These are phyloP conservation scores for Sebastes fasciatus DNA, from an alignment of 2,113 vertebrate genomes.

Conservation along the genomic window DNA sequence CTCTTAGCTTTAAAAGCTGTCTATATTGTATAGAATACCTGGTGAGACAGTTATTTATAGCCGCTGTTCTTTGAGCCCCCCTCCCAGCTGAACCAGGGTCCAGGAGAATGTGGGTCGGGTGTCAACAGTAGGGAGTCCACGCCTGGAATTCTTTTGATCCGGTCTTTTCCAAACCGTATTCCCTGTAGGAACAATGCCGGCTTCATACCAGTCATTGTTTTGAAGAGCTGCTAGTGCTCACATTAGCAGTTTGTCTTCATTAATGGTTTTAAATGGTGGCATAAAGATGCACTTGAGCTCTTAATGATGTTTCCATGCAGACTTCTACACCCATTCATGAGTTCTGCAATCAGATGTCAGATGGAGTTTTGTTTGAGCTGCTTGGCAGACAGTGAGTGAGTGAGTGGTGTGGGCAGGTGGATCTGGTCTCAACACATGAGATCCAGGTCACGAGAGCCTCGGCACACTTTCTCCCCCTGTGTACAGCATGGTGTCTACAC, in stretches of 20 bases:
- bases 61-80: constrained; percentile 60
- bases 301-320: constrained; percentile 29
- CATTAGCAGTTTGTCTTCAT: constrained; percentile 38
- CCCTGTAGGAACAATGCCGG: constrained; percentile 2
- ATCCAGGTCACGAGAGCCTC: constrained; percentile 58
- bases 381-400: constrained; percentile 38
- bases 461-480: constrained; percentile 79
- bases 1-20: constrained; percentile 53
- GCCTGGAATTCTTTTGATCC: constrained; percentile 80
- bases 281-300: constrained; percentile 1
- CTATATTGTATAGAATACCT: constrained; percentile 69
- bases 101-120: constrained; percentile 77
- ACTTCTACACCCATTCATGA: constrained; percentile 27
- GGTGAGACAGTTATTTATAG: constrained; percentile 76
- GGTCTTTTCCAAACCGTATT: constrained; percentile 47
- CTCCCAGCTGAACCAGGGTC: constrained; percentile 65
- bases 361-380: constrained; percentile 1
- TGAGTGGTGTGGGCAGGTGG: constrained; percentile 73
- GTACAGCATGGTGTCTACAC: constrained; percentile 57
- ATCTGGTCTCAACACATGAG: constrained; percentile 48
- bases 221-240: background rate
- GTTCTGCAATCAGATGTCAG: constrained; percentile 26
- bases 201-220: constrained; percentile 23
- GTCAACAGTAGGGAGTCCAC: constrained; percentile 72
- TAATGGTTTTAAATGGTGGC: constrained; percentile 6